These are phyloP conservation scores for Microctonus hyperodae DNA, from an alignment of 2,888 invertebrate species.

Conservation along the genomic window DNA sequence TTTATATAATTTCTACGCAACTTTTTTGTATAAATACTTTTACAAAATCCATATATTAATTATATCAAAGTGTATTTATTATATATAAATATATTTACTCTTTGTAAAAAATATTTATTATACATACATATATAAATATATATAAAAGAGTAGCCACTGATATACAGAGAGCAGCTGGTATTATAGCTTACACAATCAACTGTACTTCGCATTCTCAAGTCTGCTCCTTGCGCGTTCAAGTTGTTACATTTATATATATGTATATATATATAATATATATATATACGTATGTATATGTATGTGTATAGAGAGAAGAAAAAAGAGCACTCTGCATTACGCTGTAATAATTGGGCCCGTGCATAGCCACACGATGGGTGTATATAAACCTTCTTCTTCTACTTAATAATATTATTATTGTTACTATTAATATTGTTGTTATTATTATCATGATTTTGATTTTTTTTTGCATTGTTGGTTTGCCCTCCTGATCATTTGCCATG, in stretches of 20 bases:
- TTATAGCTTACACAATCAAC: slow-evolving; percentile 4
- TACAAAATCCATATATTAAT: background rate
- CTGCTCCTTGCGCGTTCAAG: background rate
- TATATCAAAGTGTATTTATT: background rate
- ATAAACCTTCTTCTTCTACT: background rate
- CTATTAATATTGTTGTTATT: too few relatives aligned
- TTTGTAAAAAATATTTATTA: background rate
- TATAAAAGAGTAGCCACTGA: background rate
- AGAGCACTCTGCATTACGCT: slow-evolving; percentile 41
- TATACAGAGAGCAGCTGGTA: background rate
- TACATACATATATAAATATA: too few relatives aligned
- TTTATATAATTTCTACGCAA: too few relatives aligned
- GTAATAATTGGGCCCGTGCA: slow-evolving; percentile 48
- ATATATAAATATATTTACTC: background rate
- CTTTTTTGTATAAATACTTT: too few relatives aligned
- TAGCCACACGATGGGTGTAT: slow-evolving; percentile 9
- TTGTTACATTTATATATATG: background rate
- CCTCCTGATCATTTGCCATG: background rate
- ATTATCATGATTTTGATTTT: background rate
- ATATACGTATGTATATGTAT: background rate
- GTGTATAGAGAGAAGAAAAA: too few relatives aligned
- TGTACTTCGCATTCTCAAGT: background rate
- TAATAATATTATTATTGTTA: too few relatives aligned
- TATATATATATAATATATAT: too few relatives aligned
- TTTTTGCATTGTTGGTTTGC: background rate